Evolutionary conservation across 2,113 vertebrate species (phyloP), one percentile per base, ranked within the genome.

Genomic region (Cryptotis parvus): DNA sequence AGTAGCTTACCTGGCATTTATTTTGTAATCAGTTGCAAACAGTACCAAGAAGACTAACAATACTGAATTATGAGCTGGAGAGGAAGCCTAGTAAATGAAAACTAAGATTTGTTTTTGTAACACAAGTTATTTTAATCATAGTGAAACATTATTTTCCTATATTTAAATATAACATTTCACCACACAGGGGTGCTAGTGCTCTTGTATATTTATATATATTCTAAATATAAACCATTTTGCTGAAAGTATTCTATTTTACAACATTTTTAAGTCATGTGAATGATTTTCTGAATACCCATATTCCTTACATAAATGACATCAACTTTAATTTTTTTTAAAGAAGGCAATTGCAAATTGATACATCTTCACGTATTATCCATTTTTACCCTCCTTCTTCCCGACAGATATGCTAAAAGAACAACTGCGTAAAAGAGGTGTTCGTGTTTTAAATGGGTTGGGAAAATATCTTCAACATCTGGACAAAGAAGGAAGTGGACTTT

Each of bases 391-490:
- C 35, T 92, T 92, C 22, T 93, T 90, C 66, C 89, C 95, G 89
- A 81, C 86, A 98, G 98, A 94, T 75, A 39, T 18, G 0, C 86
- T 98, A 43, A 97, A 95, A 96, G 86, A 95, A 45, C 97, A 97
- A 26, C 70, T 98, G 37, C 89, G 55, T 58, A 97, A 96, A 94
- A 98, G 96, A 97, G 97, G 95, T 87, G 96, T 98, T 90, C 69
- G 73, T 61, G 94, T 98, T 94, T n/a, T 98, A 87, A 98, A 97
- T 14, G 95, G 97, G 85, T 93, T 98, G 90, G 97, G 97, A 92
- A 98, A 97, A 86, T 94, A 97, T 77, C 97, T 98, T 77, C 49
- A 85, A 79, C 91, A 95, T 6, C 2, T 96, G 84, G 98, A 98
- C 86, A 96, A 96, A 18, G 94, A 95, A 70, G 93, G 95, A 91